Base-by-base conservation (phyloP, 2,113 vertebrate genomes). In the Andinoacara biseriatus region DNA sequence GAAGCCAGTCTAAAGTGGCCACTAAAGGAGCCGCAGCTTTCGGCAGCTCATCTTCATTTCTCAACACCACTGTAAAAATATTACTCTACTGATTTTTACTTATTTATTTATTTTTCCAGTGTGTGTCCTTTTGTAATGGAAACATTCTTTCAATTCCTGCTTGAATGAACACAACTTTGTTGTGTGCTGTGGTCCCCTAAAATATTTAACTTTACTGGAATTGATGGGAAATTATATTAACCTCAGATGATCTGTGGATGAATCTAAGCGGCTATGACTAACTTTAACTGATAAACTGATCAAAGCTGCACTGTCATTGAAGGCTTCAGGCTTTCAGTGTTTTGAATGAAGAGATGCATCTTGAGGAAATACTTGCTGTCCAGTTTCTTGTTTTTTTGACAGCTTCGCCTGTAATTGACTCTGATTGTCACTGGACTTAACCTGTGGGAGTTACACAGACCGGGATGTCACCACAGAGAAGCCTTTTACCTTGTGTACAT, bases 361-460 rank as follows among this genome's bases (percentile, higher is more conserved):
- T 52, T 3, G n/a, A 58, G 5, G 11, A 35, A 40, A 43, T 57
- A 54, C 26, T 17, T 7, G 0, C 24, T 17, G 20, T 38, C 31
- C 22, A 8, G 10, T 49, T 0, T 77, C 49, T 65, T 52, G 10
- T 24, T 69, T 26, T 26, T 62, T 5, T 62, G 61, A 77, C 77
- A 72, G 46, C 14, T 76, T 38, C 72, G 49, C 62, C 81, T 13
- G n/a, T 43, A 35, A 58, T 58, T 14, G 72, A 77, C 29, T 65
- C 52, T 22, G 43, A 43, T 40, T 54, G 77, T 69, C 60, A 31
- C 80, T 57, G 0, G 58, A 29, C 33, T 15, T 22, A 81, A 74
- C n/a, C 5, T 33, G 6, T 52, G 40, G 2, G 13, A 58, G 2
- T 58, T 31, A 20, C 1, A 74, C 58, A 52, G 0, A 4, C 20